These are phyloP conservation scores for Plebejus anna DNA, from an alignment of 2,888 invertebrate species.

Conservation along the genomic window DNA sequence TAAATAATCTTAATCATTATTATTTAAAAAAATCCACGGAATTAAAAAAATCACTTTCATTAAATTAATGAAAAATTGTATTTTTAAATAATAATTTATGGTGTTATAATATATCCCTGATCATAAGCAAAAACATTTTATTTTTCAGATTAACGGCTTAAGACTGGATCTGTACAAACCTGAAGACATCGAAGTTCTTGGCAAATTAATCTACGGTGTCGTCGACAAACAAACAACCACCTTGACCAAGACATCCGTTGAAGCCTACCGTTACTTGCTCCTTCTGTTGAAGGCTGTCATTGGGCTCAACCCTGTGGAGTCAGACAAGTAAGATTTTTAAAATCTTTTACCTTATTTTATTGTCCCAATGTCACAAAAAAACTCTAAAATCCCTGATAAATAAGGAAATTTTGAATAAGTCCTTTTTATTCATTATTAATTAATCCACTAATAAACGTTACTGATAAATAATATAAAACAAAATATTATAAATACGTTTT, in stretches of 20 bases:
- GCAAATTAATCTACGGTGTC: slow-evolving; percentile 72
- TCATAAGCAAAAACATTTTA: slow-evolving; percentile 17
- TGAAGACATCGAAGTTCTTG: slow-evolving; percentile 76
- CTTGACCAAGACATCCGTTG: slow-evolving; percentile 51
- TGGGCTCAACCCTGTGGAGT: slow-evolving; percentile 56
- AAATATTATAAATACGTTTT: not conserved
- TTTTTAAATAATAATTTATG: not conserved
- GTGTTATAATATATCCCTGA: not conserved
- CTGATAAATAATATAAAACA: not conserved
- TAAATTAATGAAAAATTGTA: too few relatives aligned
- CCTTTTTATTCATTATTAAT: not conserved
- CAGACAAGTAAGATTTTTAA: slow-evolving; percentile 57
- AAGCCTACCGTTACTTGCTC: slow-evolving; percentile 79
- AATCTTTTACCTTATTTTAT: not conserved
- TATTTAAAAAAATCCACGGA: too few relatives aligned
- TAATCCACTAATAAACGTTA: not conserved
- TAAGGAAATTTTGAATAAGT: too few relatives aligned
- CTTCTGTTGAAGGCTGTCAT: slow-evolving; percentile 73
- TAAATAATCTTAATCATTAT: slow-evolving; percentile 39
- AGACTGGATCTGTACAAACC: slow-evolving; percentile 58
- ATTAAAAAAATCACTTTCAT: too few relatives aligned
- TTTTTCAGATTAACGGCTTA: slow-evolving; percentile 58
- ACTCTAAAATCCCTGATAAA: not conserved
- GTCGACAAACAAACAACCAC: slow-evolving; percentile 55
- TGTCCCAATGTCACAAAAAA: not conserved